Base-by-base conservation (phyloP, 2,888 invertebrate genomes). In the Plagodis pulveraria region DNA sequence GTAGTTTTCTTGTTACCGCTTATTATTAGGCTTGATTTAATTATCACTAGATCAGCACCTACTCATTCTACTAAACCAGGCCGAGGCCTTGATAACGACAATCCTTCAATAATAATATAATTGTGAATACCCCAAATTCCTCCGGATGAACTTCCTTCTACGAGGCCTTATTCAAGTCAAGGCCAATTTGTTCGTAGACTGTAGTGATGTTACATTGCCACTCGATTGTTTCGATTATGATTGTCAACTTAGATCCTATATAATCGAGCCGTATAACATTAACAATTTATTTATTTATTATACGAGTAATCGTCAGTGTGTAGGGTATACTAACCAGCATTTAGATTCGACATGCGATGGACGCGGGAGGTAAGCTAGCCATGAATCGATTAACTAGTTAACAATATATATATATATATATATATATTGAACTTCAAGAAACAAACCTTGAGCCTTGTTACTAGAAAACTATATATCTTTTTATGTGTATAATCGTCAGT, bases 91-190 rank as follows among this genome's bases (percentile, higher is more conserved):
- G 72, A 48, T 55, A 61, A 68, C 70, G 71, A 71, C 53, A 44
- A n/a, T 72, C 72, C 69, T 70, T 67, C 60, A 57, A 65, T 78
- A 40, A 40, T 10, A 8, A 40, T 10, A 8, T 40, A 77, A 82
- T 79, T 76, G 77, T 84, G 76, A 81, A 83, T 83, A 77, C 77
- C 65, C 75, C 70, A 80, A 77, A 76, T 77, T 74, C 73, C 74
- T 76, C 80, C 82, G 68, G 71, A 76, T 73, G 71, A 74, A 84
- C 85, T 90, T 90, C 89, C 87, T 87, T 76, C 77, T 76, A 68
- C 74, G 75, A 77, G 78, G 76, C 73, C 72, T 71, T 61, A 82
- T 80, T 74, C 73, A 69, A 83, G 87, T 89, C 90, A 91, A 91
- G 91, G 91, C 77, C 72, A 85, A 74, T 80, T 72, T 76, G 77